Percentiles rank a stretch among this genome's conserved stretches.
Conservation (phyloP, 2,113 vertebrate genomes). For the Saiga tatarica region DNA sequence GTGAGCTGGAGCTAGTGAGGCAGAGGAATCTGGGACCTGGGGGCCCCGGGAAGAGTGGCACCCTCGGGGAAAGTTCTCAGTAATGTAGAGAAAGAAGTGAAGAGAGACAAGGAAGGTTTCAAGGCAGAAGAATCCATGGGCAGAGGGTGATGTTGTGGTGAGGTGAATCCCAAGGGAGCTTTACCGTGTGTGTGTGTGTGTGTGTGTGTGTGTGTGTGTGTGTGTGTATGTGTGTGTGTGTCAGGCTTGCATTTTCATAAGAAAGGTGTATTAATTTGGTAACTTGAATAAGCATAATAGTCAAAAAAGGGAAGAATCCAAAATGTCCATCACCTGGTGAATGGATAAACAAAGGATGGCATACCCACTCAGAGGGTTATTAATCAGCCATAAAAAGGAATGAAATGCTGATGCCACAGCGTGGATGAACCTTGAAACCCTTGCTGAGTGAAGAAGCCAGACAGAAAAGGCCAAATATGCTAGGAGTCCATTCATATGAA, state of each 20-base stretch:
- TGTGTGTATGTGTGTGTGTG: not conserved
- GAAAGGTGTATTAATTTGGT: not conserved
- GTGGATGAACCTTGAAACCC: not conserved
- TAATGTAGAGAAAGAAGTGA: accelerated
- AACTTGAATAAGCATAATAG: not conserved
- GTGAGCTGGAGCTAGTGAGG: not conserved
- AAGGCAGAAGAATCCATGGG: not conserved
- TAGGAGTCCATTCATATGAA: accelerated
- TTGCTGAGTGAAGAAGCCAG: not conserved
- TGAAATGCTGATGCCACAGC: accelerated
- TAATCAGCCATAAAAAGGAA: not conserved
- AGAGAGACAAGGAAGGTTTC: not conserved
- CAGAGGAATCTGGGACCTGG: accelerated
- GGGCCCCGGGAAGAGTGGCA: accelerated
- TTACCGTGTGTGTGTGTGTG: accelerated
- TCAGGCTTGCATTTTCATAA: not conserved
- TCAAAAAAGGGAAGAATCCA: not conserved
- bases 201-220: not conserved
- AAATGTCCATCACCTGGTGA: accelerated
- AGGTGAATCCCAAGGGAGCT: not conserved
- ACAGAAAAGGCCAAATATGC: accelerated
- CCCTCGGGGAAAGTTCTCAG: not conserved
- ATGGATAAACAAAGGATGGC: accelerated
- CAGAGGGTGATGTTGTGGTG: accelerated
- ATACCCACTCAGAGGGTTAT: accelerated